Base-by-base conservation (phyloP, 2,113 vertebrate genomes). In the Chloropsis cyanopogon region DNA sequence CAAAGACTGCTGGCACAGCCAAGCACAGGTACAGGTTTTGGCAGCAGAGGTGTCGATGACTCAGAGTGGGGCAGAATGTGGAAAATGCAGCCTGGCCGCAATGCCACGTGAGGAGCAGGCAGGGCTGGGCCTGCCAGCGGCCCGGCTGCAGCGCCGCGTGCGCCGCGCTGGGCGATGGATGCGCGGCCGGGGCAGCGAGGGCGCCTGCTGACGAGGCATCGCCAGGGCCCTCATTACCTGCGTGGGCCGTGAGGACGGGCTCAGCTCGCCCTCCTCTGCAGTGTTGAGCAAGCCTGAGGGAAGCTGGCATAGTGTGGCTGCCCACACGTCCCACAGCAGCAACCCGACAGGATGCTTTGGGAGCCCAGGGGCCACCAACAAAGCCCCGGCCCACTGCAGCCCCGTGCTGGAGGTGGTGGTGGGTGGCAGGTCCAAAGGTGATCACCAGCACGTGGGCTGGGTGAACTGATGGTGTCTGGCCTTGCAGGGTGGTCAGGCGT, bases 1-100 rank as follows among this genome's bases (percentile, higher is more conserved):
- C 4, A 16, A 11, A 14, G 39, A n/a, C 60, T 65, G 76, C 46
- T 11, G 11, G 88, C 82, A 44, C 7, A 3, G 87, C 66, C 6
- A 7, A 71, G 79, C 5, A 12, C 19, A 5, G 92, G 95, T 42
- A 44, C 56, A 61, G 65, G 49, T 60, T 93, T 79, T 95, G 93
- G 95, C 94, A 92, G 60, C 2, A 2, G 63, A 91, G 77, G 25
- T 75, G 84, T 24, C 0, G 7, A 63, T 95, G 96, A 96, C 50
- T 96, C 95, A 96, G 84, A 82, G 42, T 1, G 2, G 18, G 63
- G 82, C 83, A 81, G 95, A 96, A 96, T 97, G 95, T 95, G 90
- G 96, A 90, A 93, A 95, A 96, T 91, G 94, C 93, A 73, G 95
- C 89, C 47, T 0, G 46, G 86, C 84, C 8, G 1, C 94, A 3